phyloP scores from a whole-genome alignment of 2,113 vertebrate genomes.

The Danio rerio region GRCz12tu NC_133199.1:17135501-17136000 shows the following conservation, averaged over 20 bases:
- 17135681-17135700: not conserved
- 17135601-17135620: too few relatives aligned
- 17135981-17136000: conserved; percentile 63
- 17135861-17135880: not conserved
- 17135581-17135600: too few relatives aligned
- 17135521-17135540: too few relatives aligned
- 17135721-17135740: not conserved
- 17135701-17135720: not conserved
- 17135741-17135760: too few relatives aligned
- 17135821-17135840: not conserved
- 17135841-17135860: not conserved
- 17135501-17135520: too few relatives aligned
- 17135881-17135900: not conserved
- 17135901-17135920: not conserved
- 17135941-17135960: conserved; percentile 26
- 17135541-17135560: too few relatives aligned
- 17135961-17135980: conserved; percentile 42
- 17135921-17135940: conserved; percentile 31
- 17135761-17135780: too few relatives aligned
- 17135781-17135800: too few relatives aligned
- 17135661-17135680: not conserved
- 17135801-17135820: not conserved
- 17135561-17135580: too few relatives aligned
- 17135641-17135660: too few relatives aligned
- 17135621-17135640: too few relatives aligned